Conservation (phyloP, 2,113 vertebrate species). For the Setophaga kirtlandii region DNA sequence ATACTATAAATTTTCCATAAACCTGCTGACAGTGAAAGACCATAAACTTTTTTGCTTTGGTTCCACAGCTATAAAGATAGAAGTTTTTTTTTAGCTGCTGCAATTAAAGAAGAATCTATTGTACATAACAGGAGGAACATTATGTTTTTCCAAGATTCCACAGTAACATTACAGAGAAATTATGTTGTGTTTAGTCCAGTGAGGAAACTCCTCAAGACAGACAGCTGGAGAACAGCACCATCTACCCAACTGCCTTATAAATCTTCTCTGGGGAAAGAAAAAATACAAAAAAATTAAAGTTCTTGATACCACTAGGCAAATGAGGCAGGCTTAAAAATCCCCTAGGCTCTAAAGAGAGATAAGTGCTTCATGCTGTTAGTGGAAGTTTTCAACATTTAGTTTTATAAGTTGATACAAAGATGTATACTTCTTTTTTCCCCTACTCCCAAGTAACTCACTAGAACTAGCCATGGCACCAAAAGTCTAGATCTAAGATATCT, state of each 20-base stretch:
- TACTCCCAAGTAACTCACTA: background rate
- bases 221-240: conserved; percentile 63
- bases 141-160: conserved; percentile 70
- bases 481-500: background rate
- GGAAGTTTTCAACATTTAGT: background rate
- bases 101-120: conserved; percentile 68
- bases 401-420: background rate
- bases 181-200: conserved; percentile 41
- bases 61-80: conserved; percentile 63
- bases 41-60: conserved; percentile 40
- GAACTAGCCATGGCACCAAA: background rate
- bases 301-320: background rate
- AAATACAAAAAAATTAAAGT: background rate
- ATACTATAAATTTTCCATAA: conserved; percentile 52
- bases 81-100: conserved; percentile 64
- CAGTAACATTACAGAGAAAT: conserved; percentile 64
- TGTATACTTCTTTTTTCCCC: rapidly evolving
- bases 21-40: conserved; percentile 54
- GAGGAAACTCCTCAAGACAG: conserved; percentile 57
- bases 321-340: background rate
- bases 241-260: conserved; percentile 45
- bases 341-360: background rate
- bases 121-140: conserved; percentile 61
- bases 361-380: background rate
- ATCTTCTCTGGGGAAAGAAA: background rate